These are phyloP conservation scores for Taxidea taxus DNA, from an alignment of 2,113 vertebrate genomes.

Conservation along the genomic window DNA sequence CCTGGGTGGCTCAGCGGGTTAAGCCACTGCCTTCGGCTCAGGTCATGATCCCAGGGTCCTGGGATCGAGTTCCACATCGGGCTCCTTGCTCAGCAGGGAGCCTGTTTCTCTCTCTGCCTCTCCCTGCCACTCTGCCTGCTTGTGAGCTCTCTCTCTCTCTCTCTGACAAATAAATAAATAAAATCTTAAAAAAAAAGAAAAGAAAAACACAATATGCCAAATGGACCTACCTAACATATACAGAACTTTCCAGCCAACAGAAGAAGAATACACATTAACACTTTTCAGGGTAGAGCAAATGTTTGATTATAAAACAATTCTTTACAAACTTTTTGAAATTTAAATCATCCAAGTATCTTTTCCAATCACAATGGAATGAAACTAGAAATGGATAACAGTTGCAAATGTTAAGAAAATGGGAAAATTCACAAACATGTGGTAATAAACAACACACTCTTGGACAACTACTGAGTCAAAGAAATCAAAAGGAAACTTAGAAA, in stretches of 20 bases:
- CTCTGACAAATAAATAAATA: no score
- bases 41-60: no score
- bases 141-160: no score
- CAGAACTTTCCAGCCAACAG: background rate
- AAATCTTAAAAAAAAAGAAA: no score
- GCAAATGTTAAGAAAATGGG: background rate
- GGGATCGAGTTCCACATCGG: no score
- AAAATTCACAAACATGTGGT: background rate
- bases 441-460: background rate
- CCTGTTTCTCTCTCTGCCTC: no score
- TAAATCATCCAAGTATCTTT: background rate
- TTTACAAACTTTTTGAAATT: background rate
- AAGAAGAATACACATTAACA: background rate
- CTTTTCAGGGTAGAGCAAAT: background rate
- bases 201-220: background rate
- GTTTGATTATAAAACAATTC: background rate
- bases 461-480: background rate
- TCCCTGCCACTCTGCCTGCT: no score
- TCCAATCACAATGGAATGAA: background rate
- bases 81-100: no score
- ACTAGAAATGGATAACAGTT: background rate
- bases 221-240: background rate
- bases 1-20: no score
- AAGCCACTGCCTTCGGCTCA: no score
- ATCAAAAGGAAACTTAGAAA: background rate